Evolutionary conservation across 2,888 invertebrate genomes (phyloP), one percentile per base, ranked within the genome.

Genomic region (Eristalis arbustorum): DNA sequence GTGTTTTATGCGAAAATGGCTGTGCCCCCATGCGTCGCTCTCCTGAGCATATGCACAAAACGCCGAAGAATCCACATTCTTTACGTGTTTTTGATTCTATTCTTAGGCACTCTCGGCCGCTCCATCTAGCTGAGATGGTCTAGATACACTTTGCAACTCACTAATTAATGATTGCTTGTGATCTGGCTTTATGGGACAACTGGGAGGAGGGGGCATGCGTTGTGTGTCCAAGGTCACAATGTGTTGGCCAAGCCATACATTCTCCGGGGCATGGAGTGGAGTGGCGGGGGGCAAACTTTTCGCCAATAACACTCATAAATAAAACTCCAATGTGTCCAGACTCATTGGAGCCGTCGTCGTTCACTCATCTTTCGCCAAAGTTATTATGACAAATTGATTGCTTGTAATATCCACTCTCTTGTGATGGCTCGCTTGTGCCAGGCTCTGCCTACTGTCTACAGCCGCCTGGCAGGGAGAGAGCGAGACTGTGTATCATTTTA

Each of bases 321-420:
- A 83, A 79, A 87, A 87, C 75, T 87, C 78, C 78, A 76, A 87
- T 83, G 83, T 87, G 87, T 79, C 87, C 87, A 87, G 87, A 87
- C 87, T 87, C 68, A 87, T 79, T 87, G 87, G 87, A 87, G 83
- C 87, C 87, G 71, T 83, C 87, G 83, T 83, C 87, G 67, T 87
- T 87, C 83, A 79, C 78, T 87, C 87, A 87, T 83, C 83, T 81
- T 83, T 85, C 75, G 88, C 72, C 72, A 72, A 81, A 87, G 83
- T 88, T 90, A 89, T 89, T 90, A 89, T 90, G 90, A 90, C 90
- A 90, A 90, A 90, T 90, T 90, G 90, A 90, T 90, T 89, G 90
- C 90, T 88, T 88, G 89, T 89, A 89, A 90, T 89, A 88, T 79
- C 72, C 71, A 67, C 42, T 34, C 72, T 59, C 76, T 56, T 57